Conservation (phyloP, 2,888 invertebrate genomes). For the Ecliptopera silaceata region DNA sequence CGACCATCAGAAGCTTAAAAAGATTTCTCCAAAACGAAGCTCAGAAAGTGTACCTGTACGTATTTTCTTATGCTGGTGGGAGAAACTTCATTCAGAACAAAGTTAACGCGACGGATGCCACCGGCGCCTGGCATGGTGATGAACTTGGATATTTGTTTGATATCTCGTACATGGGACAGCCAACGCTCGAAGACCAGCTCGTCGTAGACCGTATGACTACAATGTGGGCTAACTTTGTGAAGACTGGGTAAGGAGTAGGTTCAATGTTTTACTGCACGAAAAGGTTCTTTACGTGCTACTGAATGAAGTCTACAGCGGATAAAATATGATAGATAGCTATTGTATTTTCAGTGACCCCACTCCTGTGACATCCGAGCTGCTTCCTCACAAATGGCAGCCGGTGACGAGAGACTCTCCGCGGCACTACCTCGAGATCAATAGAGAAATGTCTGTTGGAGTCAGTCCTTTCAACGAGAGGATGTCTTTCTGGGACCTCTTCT, state of each 20-base stretch:
- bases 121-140: constrained; percentile 50
- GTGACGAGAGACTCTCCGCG: background rate
- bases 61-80: constrained; percentile 56
- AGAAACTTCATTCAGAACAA: constrained; percentile 50
- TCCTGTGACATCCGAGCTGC: background rate
- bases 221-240: constrained; percentile 57
- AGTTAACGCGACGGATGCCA: constrained; percentile 34
- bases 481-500: constrained; percentile 57
- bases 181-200: constrained; percentile 45
- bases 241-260: constrained; percentile 44
- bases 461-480: constrained; percentile 39
- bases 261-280: too few species aligned
- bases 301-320: too few species aligned
- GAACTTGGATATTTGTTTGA: constrained; percentile 57
- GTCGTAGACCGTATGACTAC: constrained; percentile 51
- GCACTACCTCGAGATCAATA: background rate
- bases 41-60: constrained; percentile 34
- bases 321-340: too few species aligned
- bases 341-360: background rate
- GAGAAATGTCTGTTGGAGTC: background rate
- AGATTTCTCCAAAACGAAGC: constrained; percentile 15
- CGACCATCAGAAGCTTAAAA: constrained; percentile 23
- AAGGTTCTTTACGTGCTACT: too few species aligned
- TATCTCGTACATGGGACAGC: constrained; percentile 40
- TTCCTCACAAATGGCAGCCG: background rate